These are phyloP conservation scores for Glyptemys insculpta DNA, from an alignment of 2,797 vertebrate species.

Conservation along the genomic window DNA sequence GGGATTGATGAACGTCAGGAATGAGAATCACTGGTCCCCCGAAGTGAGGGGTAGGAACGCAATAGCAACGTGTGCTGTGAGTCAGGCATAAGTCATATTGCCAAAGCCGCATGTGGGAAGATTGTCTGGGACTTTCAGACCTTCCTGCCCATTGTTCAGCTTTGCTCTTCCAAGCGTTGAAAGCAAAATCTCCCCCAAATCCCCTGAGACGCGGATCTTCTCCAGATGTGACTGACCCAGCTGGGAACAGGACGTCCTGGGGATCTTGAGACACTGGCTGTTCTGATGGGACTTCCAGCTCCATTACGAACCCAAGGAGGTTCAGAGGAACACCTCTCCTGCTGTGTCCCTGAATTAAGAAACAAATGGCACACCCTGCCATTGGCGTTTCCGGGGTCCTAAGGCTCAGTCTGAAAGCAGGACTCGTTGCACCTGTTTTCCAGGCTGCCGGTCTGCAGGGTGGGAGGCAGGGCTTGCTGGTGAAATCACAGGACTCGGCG, in stretches of 20 bases:
- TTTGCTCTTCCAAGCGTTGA: background rate
- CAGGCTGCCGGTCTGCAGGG: background rate
- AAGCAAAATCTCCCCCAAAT: background rate
- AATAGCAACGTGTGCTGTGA: background rate
- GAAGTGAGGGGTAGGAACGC: background rate
- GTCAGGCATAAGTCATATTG: background rate
- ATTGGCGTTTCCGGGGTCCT: fast-evolving
- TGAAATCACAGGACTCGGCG: background rate
- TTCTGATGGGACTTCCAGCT: background rate
- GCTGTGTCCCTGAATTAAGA: background rate
- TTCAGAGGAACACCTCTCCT: background rate
- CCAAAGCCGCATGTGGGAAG: background rate
- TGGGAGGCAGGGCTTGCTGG: background rate
- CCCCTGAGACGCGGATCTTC: background rate
- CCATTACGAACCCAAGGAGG: background rate
- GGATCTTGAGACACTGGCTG: background rate
- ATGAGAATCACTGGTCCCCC: too few species aligned
- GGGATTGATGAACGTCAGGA: background rate
- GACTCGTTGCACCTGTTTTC: background rate
- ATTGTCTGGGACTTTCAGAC: background rate
- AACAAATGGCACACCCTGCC: background rate
- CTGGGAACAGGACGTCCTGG: background rate
- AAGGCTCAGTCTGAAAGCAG: background rate
- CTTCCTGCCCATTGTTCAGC: background rate
- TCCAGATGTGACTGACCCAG: background rate